Evolutionary conservation across 2,888 invertebrate genomes (phyloP).

Genomic region (Meteorus cinctellus): DNA sequence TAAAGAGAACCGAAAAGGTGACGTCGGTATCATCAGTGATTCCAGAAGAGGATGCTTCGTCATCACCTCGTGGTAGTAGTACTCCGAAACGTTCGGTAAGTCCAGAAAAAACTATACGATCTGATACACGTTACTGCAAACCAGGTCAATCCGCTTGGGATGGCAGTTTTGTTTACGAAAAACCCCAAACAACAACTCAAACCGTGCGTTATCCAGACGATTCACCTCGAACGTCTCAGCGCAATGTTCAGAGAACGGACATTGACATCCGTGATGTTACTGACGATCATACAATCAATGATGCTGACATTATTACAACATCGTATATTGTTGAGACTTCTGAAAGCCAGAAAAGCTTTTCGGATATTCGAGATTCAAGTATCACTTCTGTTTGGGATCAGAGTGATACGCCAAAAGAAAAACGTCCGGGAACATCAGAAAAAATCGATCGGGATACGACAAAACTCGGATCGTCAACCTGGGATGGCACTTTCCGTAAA

Average conservation of each 20-base stretch:
- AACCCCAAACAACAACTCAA: conserved; percentile 60
- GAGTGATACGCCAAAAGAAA: conserved; percentile 44
- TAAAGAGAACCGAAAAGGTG: conserved; percentile 58
- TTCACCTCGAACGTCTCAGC: conserved; percentile 42
- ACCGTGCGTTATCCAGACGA: conserved; percentile 45
- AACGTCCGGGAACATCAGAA: conserved; percentile 56
- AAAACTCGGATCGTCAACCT: conserved; percentile 63
- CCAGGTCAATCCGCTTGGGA: conserved; percentile 74
- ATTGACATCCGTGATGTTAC: conserved; percentile 64
- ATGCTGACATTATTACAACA: conserved; percentile 61
- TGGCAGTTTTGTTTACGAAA: conserved; percentile 76
- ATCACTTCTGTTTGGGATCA: conserved; percentile 51
- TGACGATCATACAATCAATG: conserved; percentile 67
- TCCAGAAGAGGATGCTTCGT: conserved; percentile 59
- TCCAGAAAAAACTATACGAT: conserved; percentile 42
- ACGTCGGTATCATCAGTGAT: conserved; percentile 64
- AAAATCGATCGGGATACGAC: conserved; percentile 53
- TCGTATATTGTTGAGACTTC: conserved; percentile 67
- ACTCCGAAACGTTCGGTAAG: conserved; percentile 48
- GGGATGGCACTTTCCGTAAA: conserved; percentile 66
- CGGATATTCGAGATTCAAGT: conserved; percentile 58
- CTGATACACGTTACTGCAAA: conserved; percentile 48
- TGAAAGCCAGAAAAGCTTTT: conserved; percentile 62
- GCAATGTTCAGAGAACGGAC: conserved; percentile 43
- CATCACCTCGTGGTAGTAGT: conserved; percentile 40